Conservation (phyloP, 1,140 invertebrate species). For the Anastatus disparis region DNA sequence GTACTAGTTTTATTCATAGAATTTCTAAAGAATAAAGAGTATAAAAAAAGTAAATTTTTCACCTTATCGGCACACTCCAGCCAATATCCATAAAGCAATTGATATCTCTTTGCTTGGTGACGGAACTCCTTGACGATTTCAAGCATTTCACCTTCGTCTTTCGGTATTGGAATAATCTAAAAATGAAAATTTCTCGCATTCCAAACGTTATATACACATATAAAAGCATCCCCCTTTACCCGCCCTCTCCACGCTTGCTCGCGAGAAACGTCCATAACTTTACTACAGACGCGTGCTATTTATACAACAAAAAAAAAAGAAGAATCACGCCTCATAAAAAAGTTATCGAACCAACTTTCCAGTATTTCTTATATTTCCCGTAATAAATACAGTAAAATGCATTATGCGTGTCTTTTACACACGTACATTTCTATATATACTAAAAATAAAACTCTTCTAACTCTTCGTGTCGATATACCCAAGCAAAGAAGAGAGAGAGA, state of each 20-base stretch:
- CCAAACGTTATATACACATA: not conserved
- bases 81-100: slow-evolving; percentile 51
- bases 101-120: slow-evolving; percentile 45
- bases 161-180: slow-evolving; percentile 41
- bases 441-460: not conserved
- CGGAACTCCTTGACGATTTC: slow-evolving; percentile 39
- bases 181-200: slow-evolving; percentile 12
- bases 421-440: not conserved
- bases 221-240: not conserved
- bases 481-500: not conserved
- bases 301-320: not conserved
- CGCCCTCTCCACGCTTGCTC: no score
- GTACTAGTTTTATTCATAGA: no score
- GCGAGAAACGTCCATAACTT: no score
- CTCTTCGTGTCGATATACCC: slow-evolving; percentile 13
- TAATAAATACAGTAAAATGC: slow-evolving; percentile 9
- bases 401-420: not conserved
- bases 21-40: no score
- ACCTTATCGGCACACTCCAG: slow-evolving; percentile 44
- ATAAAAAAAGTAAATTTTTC: slow-evolving; percentile 5
- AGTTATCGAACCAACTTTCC: not conserved
- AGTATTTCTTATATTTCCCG: not conserved
- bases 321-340: not conserved
- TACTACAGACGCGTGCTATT: no score
- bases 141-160: slow-evolving; percentile 38